These are phyloP conservation scores for Centropus unirufus DNA, from an alignment of 2,113 vertebrate genomes.

Conservation along the genomic window DNA sequence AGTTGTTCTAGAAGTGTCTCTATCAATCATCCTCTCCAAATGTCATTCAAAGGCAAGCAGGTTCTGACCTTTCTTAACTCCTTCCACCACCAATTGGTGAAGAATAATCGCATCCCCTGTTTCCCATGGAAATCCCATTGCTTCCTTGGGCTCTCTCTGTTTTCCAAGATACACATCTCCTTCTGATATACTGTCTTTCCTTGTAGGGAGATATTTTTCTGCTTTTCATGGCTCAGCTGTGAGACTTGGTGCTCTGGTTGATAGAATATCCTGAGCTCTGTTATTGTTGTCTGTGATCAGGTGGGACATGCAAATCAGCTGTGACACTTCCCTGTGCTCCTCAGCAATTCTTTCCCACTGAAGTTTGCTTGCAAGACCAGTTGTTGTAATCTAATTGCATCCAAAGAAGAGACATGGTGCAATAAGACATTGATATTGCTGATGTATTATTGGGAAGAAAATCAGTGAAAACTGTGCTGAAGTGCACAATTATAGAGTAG, in stretches of 20 bases:
- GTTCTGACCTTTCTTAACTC: neutral
- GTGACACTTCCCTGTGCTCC: neutral
- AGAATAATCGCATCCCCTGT: neutral
- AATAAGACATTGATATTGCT: neutral
- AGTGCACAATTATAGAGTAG: neutral
- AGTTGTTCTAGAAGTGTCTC: neutral
- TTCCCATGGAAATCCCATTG: neutral
- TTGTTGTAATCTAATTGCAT: neutral
- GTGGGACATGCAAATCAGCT: neutral
- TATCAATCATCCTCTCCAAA: neutral
- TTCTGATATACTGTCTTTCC: neutral
- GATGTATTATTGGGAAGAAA: neutral
- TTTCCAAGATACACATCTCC: neutral
- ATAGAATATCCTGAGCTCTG: neutral
- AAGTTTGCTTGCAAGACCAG: neutral
- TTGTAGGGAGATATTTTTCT: neutral
- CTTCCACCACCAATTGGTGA: neutral
- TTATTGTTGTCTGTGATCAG: rapidly evolving
- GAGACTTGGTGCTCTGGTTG: neutral
- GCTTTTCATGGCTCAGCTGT: neutral
- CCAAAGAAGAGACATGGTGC: neutral
- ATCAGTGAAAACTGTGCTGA: neutral
- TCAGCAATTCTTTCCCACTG: rapidly evolving
- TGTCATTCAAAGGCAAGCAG: neutral
- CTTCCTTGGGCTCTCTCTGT: neutral